Evolutionary conservation across 37 sponge, comb jelly and placozoan species (phyloP), one percentile per base, ranked within the genome.

Genomic region (Crambe crambe): DNA sequence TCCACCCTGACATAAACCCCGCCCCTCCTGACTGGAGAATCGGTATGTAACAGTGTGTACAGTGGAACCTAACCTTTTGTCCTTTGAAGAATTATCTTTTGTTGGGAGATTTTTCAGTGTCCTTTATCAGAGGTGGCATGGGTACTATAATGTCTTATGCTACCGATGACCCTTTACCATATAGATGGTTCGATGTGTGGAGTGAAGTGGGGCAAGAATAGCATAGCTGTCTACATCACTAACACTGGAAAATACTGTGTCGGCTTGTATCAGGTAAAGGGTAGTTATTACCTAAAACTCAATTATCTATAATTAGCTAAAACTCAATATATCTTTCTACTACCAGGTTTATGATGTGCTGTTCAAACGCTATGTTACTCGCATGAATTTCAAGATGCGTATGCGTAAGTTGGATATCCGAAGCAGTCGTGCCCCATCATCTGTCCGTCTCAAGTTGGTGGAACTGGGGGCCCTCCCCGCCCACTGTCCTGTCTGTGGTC

Each of bases 351-450:
- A 74, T 34, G 76, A 87, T 42, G 37, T 34, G 2, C 37, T 87
- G n/a, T 87, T 87, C 81, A 80, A 80, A 27, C 61, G 75, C 38
- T 80, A 76, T 38, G 86, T 90, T 2, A 86, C 82, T 20, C 73
- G 87, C 31, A 74, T 91, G 70, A 91, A 86, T 83, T 86, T 91
- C 77, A 91, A 86, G 31, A 78, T 82, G 67, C 41, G 92, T 2
- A 91, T 91, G 92, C 65, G 92, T 26, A 91, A 91, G 64, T 84
- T 86, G 36, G 68, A 78, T 25, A 68, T 91, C 15, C 62, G 83
- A 5, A 91, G 87, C 43, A 86, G 82, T 56, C 74, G 92, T 35
- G 83, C 87, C 34, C 73, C 92, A 22, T 80, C 92, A 0, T 56
- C 36, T 26, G 83, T 91, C 4, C 66, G 92, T 8, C 70, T 78